Conservation (phyloP, 2,113 vertebrate genomes). For the Oncorhynchus nerka region DNA sequence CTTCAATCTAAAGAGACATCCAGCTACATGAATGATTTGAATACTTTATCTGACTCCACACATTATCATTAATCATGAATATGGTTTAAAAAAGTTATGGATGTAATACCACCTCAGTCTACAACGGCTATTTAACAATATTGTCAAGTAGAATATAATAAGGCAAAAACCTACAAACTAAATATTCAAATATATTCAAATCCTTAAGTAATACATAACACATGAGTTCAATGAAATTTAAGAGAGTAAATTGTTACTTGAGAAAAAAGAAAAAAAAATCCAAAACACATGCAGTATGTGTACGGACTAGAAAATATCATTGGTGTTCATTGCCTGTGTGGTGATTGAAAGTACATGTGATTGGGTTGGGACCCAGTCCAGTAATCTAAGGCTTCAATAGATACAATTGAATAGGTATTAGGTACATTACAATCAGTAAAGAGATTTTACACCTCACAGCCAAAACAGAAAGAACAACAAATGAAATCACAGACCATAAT, state of each 20-base stretch:
- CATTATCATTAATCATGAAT: slow-evolving; percentile 80
- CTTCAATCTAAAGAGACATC: slow-evolving; percentile 81
- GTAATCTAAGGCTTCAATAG: slow-evolving; percentile 99
- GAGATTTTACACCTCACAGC: slow-evolving; percentile 80
- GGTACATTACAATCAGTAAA: slow-evolving; percentile 97
- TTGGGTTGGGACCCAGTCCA: slow-evolving; percentile 89
- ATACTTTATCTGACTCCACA: slow-evolving; percentile 89
- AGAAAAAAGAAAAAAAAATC: slow-evolving; percentile 80
- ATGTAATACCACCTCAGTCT: slow-evolving; percentile 73
- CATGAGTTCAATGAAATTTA: slow-evolving; percentile 86
- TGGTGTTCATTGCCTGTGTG: slow-evolving; percentile 79
- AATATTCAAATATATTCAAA: slow-evolving; percentile 89
- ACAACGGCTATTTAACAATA: slow-evolving; percentile 82
- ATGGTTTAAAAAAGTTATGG: slow-evolving; percentile 84
- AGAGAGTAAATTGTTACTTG: slow-evolving; percentile 85
- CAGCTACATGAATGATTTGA: slow-evolving; percentile 91
- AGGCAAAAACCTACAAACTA: slow-evolving; percentile 80
- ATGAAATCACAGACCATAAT: slow-evolving; percentile 50
- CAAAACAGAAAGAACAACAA: slow-evolving; percentile 75
- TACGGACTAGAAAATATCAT: slow-evolving; percentile 81
- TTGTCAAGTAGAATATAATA: slow-evolving; percentile 90
- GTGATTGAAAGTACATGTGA: slow-evolving; percentile 96
- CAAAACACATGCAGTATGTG: slow-evolving; percentile 38
- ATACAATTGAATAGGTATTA: slow-evolving; percentile 35
- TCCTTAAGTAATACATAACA: slow-evolving; percentile 92